Base-by-base conservation (phyloP, 1,140 invertebrate genomes). In the Riptortus pedestris region DNA sequence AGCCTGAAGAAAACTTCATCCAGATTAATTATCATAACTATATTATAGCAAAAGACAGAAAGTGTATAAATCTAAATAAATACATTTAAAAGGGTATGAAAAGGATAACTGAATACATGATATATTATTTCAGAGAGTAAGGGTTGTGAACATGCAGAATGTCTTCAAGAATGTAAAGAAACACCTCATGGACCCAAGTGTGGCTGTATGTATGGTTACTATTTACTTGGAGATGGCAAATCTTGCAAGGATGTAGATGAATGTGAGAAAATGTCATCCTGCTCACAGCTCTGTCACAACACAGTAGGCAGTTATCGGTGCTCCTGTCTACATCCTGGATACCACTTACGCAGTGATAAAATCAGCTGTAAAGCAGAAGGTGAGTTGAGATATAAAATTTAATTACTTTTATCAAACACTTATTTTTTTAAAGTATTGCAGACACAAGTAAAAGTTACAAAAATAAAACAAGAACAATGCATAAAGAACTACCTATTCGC, bases 281-380 rank as follows among this genome's bases (percentile, higher is more conserved):
- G 95, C 71, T 85, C 87, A 47, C 94, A 97, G 71, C 74, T 77
- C 45, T 97, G 94, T 75, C 78, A 81, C 4, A 96, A 97, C 72
- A 86, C 83, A 0, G 69, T 78, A 3, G 94, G 93, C 0, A 87
- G 85, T 2, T 96, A 84, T 73, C 78, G 78, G 9, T 97, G 95
- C 71, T 81, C 81, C n/a, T 96, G 95, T 74, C 38, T 64, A 24
- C 77, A 78, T 4, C 76, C 84, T 2, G 88, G 88, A 0, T 97
- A 90, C 72, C 76, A 82, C 1, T 74, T 91, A 9, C 73, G 79
- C 64, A 70, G 75, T 0, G 85, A 95, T 72, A 81, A 80, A 33
- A 77, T 78, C 51, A 83, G 82, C 45, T 90, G 88, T 73, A 83
- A 83, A 71, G 84, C 83, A 14, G 69, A 76, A 7, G 79, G 80